phyloP scores from a whole-genome alignment of 2,888 invertebrate species.

The Cephus rjabovi region DNA sequence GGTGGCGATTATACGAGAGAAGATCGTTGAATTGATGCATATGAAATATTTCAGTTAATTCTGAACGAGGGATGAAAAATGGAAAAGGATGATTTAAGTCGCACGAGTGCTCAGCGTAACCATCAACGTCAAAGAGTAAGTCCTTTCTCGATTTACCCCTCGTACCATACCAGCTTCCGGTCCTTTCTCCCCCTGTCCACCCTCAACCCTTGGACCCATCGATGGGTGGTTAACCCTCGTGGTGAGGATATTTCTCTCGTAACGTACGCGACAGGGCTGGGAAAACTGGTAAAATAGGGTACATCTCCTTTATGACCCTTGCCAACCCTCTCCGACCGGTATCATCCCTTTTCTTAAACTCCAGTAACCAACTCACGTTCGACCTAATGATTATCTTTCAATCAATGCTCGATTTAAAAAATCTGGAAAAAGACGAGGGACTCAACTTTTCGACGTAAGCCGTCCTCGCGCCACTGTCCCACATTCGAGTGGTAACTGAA shows the following conservation, averaged over 20 bases:
- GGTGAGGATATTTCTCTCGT: slow-evolving; percentile 44
- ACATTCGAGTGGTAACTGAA: neutral
- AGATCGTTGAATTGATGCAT: neutral
- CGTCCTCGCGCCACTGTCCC: neutral
- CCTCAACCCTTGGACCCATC: slow-evolving; percentile 21
- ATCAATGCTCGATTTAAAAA: neutral
- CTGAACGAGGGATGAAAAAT: neutral
- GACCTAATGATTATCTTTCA: slow-evolving; percentile 8
- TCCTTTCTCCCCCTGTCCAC: neutral
- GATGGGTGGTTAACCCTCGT: slow-evolving; percentile 43
- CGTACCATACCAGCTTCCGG: neutral
- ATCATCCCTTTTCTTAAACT: neutral
- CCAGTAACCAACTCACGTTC: neutral
- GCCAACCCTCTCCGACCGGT: neutral
- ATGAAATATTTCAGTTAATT: neutral
- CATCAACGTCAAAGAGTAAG: neutral
- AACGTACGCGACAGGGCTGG: slow-evolving; percentile 7
- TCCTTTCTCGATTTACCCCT: neutral
- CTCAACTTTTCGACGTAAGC: neutral
- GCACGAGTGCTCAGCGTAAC: neutral
- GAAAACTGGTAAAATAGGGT: neutral
- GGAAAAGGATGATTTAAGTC: neutral
- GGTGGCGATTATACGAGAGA: neutral
- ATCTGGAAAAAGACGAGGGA: neutral
- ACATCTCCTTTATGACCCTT: neutral